Percentiles rank a stretch among this genome's conserved stretches.
phyloP scores from a whole-genome alignment of 1,140 invertebrate genomes.

The Meloidogyne exigua region DNA sequence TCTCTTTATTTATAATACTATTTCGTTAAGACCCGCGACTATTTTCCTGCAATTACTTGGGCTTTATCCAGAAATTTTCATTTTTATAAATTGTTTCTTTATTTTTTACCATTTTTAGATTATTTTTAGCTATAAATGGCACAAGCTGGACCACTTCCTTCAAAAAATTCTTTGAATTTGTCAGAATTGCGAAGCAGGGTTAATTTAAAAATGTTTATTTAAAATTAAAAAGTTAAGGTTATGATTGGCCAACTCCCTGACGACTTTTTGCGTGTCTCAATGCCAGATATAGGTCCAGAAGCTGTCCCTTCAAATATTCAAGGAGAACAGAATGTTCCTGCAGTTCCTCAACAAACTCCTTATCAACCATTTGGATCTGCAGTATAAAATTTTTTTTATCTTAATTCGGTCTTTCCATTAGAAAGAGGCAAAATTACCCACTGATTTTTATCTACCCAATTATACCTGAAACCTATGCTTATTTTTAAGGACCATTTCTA shows the following conservation, averaged over 20 bases:
- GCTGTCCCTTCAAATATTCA: neutral
- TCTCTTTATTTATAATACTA: too few relatives aligned
- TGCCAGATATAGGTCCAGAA: neutral
- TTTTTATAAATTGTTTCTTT: neutral
- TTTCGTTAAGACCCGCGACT: too few relatives aligned
- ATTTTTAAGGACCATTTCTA: constrained; percentile 60
- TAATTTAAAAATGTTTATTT: neutral
- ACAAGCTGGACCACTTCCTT: constrained; percentile 20
- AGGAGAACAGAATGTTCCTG: neutral
- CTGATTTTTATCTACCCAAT: too few relatives aligned
- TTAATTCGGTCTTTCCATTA: neutral
- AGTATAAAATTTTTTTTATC: too few relatives aligned
- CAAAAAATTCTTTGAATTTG: constrained; percentile 25
- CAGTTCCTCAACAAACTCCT: constrained; percentile 6
- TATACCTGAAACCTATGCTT: neutral
- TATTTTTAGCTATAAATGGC: neutral
- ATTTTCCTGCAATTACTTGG: too few relatives aligned
- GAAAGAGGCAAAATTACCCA: neutral
- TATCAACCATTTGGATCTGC: neutral
- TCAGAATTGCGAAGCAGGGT: constrained; percentile 31
- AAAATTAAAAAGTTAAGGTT: constrained; percentile 21
- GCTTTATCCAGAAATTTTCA: neutral
- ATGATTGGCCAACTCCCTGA: constrained; percentile 33
- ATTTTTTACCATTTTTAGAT: neutral
- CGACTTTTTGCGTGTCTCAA: constrained; percentile 30